Base-by-base conservation (phyloP, 2,113 vertebrate genomes). In the Muscicapa adusta region DNA sequence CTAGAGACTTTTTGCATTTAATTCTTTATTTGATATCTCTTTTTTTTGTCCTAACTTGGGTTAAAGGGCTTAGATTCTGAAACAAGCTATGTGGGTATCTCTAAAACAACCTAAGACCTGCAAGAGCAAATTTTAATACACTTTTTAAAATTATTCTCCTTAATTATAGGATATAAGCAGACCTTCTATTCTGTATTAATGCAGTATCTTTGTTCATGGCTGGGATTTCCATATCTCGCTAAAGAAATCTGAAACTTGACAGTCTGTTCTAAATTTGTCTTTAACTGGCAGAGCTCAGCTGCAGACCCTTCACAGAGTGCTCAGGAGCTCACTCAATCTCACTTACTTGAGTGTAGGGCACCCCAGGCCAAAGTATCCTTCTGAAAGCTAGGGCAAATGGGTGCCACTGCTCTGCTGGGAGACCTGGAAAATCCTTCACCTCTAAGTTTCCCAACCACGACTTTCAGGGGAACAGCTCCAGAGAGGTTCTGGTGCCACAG, bases 361-460 rank as follows among this genome's bases (percentile, higher is more conserved):
- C 25, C 8, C 7, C 80, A 70, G 84, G 54, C 12, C 38, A 66
- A 75, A n/a, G 5, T 31, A 43, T n/a, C 13, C 71, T 56, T n/a
- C 31, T 68, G 6, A n/a, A 66, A n/a, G 6, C 62, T 83, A 77
- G 73, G 12, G 10, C 8, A 80, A n/a, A 45, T 11, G 1, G 22
- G 40, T 56, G 62, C 5, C 38, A 33, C n/a, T 86, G 47, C 23
- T 84, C 18, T 92, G 26, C 29, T 62, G 28, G 58, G 29, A 77
- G 19, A 63, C 34, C 12, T 66, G 67, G 15, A 5, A 87, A 81
- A 74, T 50, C 34, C 14, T 70, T 86, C 18, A 13, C 9, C 26
- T 75, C 18, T 29, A 34, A n/a, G 26, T 58, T 42, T 62, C 11
- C 31, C 7, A 10, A 14, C 14, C 29, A 34, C 0, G 0, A 4